Evolutionary conservation across 2,113 vertebrate species (phyloP).

Genomic region (Phylloscopus trochiloides): DNA sequence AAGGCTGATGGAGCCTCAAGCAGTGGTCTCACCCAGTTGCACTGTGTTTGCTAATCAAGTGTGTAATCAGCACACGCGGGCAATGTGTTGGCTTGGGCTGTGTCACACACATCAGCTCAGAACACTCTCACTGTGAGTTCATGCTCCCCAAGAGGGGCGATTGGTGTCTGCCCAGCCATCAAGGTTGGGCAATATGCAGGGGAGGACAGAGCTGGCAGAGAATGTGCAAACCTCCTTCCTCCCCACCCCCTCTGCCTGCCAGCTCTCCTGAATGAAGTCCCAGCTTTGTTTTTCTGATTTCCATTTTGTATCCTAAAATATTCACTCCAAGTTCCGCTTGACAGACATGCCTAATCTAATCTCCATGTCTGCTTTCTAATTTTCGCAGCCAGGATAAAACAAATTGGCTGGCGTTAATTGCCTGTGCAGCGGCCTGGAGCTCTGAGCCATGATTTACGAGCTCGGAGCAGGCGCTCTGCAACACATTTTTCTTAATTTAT

Average conservation of each 20-base stretch:
- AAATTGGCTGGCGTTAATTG: conserved; percentile 99
- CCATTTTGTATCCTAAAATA: conserved; percentile 89
- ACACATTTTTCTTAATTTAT: conserved; percentile 99
- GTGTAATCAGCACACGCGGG: background rate
- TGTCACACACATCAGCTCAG: background rate
- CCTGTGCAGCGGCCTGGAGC: conserved; percentile 85
- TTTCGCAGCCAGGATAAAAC: conserved; percentile 98
- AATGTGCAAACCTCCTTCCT: background rate
- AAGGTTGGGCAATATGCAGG: accelerated
- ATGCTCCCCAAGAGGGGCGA: background rate
- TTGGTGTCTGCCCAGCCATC: accelerated
- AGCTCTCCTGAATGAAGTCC: conserved; percentile 48
- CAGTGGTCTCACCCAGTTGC: background rate
- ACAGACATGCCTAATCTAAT: conserved; percentile 96
- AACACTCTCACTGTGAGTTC: accelerated
- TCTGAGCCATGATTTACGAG: conserved; percentile 96
- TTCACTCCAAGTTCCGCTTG: conserved; percentile 91
- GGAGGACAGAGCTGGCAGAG: background rate
- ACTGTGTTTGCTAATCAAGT: background rate
- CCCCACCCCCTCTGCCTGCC: conserved; percentile 35
- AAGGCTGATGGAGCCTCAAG: background rate
- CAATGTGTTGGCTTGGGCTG: background rate
- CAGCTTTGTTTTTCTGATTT: conserved; percentile 76
- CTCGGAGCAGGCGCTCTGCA: conserved; percentile 85
- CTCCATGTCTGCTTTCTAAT: conserved; percentile 97